Evolutionary conservation across 2,888 invertebrate genomes (phyloP).

Genomic region (Proisotoma minuta): DNA sequence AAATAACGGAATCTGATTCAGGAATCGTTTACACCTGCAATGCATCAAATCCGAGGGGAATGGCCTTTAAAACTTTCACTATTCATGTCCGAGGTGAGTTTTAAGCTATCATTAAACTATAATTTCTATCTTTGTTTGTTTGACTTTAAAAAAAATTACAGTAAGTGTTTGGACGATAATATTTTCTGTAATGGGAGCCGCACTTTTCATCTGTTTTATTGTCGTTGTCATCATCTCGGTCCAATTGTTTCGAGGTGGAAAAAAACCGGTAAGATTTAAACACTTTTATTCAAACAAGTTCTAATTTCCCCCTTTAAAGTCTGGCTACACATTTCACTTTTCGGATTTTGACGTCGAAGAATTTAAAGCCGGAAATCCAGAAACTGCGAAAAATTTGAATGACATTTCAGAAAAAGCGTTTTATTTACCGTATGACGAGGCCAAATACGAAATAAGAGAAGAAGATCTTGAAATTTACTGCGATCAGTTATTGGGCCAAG

Average conservation of each 20-base stretch:
- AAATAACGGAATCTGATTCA: constrained; percentile 24
- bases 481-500: constrained; percentile 27
- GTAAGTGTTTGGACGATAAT: background rate
- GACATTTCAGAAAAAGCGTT: constrained; percentile 31
- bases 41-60: constrained; percentile 36
- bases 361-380: constrained; percentile 36
- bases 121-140: background rate
- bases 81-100: constrained; percentile 27
- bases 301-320: background rate
- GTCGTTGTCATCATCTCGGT: background rate
- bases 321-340: constrained; percentile 25
- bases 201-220: constrained; percentile 5
- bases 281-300: background rate
- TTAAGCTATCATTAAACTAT: background rate
- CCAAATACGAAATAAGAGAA: constrained; percentile 26
- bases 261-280: background rate
- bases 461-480: constrained; percentile 31
- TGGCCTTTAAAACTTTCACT: constrained; percentile 24
- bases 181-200: constrained; percentile 6
- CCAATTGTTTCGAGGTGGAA: constrained; percentile 1
- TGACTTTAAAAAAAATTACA: too few species aligned
- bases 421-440: constrained; percentile 37
- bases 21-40: constrained; percentile 30
- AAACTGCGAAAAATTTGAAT: constrained; percentile 30
- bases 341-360: constrained; percentile 29